Conservation (phyloP, 2,113 vertebrate genomes). For the Antechinus stuartii region DNA sequence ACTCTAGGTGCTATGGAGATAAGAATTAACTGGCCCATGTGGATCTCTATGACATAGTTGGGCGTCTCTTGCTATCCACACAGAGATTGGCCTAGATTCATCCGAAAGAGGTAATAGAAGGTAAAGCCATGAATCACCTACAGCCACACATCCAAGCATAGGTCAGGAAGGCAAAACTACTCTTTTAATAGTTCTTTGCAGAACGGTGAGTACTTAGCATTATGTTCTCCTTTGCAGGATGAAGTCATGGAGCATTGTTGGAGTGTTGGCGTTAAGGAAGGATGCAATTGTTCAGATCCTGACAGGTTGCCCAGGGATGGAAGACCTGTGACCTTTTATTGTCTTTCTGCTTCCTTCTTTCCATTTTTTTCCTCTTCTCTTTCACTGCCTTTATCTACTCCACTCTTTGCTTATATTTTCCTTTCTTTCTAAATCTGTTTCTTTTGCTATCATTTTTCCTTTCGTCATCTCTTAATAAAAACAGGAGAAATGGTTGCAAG, state of each 20-base stretch:
- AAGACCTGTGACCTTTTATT: not conserved
- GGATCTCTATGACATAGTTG: not conserved
- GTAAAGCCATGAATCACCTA: not conserved
- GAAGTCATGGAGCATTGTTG: not conserved
- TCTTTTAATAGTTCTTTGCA: not conserved
- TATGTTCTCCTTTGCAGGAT: not conserved
- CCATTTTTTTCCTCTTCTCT: not conserved
- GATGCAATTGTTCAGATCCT: not conserved
- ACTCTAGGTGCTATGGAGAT: not conserved
- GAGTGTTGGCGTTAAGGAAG: not conserved
- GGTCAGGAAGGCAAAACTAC: not conserved
- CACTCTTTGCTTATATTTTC: not conserved
- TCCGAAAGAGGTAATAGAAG: not conserved
- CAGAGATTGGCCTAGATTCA: not conserved
- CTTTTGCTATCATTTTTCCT: constrained; percentile 3
- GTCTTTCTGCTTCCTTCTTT: not conserved
- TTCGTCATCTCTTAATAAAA: constrained; percentile 30
- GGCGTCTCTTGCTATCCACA: not conserved
- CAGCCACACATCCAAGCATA: not conserved
- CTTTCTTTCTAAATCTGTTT: not conserved
- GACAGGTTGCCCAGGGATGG: not conserved
- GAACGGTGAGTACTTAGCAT: not conserved
- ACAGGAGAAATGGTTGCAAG: constrained; percentile 1
- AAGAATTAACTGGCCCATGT: not conserved
- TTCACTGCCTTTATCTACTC: not conserved